phyloP scores from a whole-genome alignment of 2,797 vertebrate genomes.

The Rhinichthys osculus region DNA sequence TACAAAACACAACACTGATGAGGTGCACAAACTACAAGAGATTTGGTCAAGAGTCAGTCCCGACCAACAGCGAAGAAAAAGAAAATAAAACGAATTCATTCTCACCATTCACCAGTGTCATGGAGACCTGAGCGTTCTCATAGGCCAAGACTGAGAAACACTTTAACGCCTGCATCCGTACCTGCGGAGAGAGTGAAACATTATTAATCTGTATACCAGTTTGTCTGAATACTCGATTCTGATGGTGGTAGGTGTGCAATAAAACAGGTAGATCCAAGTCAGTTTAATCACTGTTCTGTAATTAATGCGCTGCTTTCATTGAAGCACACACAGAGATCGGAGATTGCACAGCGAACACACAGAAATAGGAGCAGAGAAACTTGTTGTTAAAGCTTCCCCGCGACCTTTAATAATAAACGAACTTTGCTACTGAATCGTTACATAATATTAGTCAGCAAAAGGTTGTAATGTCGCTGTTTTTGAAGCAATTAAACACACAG shows the following conservation, averaged over 20 bases:
- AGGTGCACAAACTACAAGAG: too few species aligned
- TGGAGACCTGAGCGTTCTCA: conserved; percentile 97
- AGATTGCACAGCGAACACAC: not conserved
- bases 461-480: not conserved
- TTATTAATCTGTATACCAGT: not conserved
- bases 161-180: conserved; percentile 97
- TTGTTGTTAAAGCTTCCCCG: not conserved
- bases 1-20: too few species aligned
- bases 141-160: conserved; percentile 98
- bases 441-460: not conserved
- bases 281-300: not conserved
- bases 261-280: not conserved
- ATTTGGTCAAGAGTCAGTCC: too few species aligned
- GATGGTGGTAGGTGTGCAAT: not conserved
- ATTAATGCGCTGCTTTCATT: not conserved
- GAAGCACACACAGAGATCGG: not conserved
- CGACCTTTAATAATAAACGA: not conserved
- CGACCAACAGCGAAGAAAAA: too few species aligned
- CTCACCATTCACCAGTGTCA: conserved; percentile 97
- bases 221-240: not conserved
- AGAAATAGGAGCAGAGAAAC: not conserved
- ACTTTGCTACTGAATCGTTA: not conserved
- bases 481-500: not conserved
- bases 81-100: too few species aligned
- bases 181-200: conserved; percentile 74